Conservation (phyloP, 2,797 vertebrate genomes). For the Enteromius treurensis region DNA sequence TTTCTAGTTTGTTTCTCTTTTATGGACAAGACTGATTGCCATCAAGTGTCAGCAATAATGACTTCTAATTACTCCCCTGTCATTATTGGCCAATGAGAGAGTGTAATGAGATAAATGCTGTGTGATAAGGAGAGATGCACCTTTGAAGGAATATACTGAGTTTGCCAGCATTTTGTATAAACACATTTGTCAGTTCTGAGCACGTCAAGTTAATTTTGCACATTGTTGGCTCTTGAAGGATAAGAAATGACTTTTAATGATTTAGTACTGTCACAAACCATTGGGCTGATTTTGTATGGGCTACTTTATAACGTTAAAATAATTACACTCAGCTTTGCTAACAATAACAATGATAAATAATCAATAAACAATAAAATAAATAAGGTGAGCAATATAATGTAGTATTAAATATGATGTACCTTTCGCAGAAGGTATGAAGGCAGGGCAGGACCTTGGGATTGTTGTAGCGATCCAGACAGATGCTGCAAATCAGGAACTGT, state of each 20-base stretch:
- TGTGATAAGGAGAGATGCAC: background rate
- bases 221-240: background rate
- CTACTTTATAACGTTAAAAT: too few relatives aligned
- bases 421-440: constrained; percentile 98
- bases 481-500: constrained; percentile 99
- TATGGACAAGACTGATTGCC: background rate
- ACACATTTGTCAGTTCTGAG: background rate
- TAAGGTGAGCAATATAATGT: background rate
- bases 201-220: background rate
- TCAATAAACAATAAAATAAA: background rate
- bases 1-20: background rate
- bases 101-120: background rate
- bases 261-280: background rate
- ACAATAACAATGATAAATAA: background rate
- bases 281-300: too few relatives aligned
- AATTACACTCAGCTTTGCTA: background rate
- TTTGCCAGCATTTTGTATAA: background rate
- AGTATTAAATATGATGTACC: constrained; percentile 71
- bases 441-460: constrained; percentile 98
- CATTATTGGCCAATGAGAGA: background rate
- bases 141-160: background rate
- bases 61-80: background rate
- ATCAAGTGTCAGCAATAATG: constrained; percentile 9
- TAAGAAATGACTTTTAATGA: background rate
- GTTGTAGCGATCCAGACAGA: constrained; percentile 98